Evolutionary conservation across 2,113 vertebrate species (phyloP).

Genomic region (Datnioides undecimradiatus): DNA sequence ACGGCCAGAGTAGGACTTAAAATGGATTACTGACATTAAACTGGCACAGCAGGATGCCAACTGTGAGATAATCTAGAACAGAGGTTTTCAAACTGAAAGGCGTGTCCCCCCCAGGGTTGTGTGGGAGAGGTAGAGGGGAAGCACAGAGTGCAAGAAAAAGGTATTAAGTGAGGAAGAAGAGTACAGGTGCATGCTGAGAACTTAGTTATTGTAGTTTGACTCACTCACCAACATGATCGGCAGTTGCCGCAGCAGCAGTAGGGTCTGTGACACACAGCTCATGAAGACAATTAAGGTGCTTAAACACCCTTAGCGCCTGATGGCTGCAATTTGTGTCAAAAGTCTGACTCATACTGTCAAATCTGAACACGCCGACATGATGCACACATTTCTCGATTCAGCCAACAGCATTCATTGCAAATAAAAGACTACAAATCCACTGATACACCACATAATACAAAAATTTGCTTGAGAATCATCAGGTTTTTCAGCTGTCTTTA

Average conservation of each 20-base stretch:
- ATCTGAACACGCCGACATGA: neutral
- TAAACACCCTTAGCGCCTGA: neutral
- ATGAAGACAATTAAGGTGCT: neutral
- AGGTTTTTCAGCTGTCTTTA: neutral
- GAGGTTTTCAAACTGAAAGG: neutral
- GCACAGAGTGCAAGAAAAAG: neutral
- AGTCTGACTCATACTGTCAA: neutral
- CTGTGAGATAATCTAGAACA: slow-evolving; percentile 6
- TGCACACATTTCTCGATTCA: neutral
- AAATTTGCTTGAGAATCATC: neutral
- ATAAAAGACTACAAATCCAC: neutral
- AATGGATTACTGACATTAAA: neutral
- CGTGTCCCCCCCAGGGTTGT: neutral
- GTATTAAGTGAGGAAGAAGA: neutral
- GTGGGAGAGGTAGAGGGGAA: neutral
- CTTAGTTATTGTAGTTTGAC: neutral
- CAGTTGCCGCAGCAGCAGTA: neutral
- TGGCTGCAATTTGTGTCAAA: neutral
- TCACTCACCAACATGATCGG: neutral
- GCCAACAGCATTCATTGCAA: neutral
- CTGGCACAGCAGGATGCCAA: neutral
- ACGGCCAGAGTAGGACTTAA: neutral
- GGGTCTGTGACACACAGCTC: neutral
- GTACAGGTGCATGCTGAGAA: neutral
- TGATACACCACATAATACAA: neutral